A percentile compares a stretch with the other conserved stretches of the same genome.
phyloP scores from a whole-genome alignment of 2,888 invertebrate species.

The Matsumyia berberina region DNA sequence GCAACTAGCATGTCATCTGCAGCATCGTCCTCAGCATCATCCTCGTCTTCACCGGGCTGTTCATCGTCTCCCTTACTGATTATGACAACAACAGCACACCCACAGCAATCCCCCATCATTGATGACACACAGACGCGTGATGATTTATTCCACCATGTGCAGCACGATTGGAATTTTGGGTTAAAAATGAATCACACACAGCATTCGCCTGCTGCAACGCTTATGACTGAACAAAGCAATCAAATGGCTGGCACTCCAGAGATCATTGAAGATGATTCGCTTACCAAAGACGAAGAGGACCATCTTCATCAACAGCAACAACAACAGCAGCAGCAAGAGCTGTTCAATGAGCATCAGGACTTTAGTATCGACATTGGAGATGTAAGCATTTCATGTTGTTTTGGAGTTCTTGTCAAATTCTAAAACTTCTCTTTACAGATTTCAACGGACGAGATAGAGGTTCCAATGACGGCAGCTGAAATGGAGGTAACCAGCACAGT shows the following conservation, averaged over 20 bases:
- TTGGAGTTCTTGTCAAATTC: neutral
- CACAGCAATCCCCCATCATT: constrained; percentile 67
- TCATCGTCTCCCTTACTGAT: constrained; percentile 77
- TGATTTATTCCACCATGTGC: constrained; percentile 83
- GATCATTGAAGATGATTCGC: constrained; percentile 56
- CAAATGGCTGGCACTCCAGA: constrained; percentile 51
- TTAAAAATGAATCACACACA: constrained; percentile 68
- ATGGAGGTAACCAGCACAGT: constrained; percentile 87
- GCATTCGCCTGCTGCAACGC: constrained; percentile 51
- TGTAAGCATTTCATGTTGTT: constrained; percentile 42
- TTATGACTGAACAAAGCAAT: constrained; percentile 54
- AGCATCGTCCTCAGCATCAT: constrained; percentile 78
- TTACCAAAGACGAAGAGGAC: constrained; percentile 61
- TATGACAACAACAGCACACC: constrained; percentile 78
- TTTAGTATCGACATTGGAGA: constrained; percentile 69
- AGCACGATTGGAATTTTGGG: constrained; percentile 84
- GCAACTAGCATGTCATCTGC: constrained; percentile 77
- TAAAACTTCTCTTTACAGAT: constrained; percentile 28
- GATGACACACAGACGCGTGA: constrained; percentile 66
- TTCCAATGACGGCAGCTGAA: constrained; percentile 87
- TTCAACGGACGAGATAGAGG: constrained; percentile 78
- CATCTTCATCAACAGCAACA: constrained; percentile 52
- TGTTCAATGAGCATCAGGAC: constrained; percentile 63
- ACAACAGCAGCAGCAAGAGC: constrained; percentile 62
- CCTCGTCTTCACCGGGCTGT: constrained; percentile 79